Evolutionary conservation across 2,888 invertebrate species (phyloP).

Genomic region (Agrilus cyanescens): DNA sequence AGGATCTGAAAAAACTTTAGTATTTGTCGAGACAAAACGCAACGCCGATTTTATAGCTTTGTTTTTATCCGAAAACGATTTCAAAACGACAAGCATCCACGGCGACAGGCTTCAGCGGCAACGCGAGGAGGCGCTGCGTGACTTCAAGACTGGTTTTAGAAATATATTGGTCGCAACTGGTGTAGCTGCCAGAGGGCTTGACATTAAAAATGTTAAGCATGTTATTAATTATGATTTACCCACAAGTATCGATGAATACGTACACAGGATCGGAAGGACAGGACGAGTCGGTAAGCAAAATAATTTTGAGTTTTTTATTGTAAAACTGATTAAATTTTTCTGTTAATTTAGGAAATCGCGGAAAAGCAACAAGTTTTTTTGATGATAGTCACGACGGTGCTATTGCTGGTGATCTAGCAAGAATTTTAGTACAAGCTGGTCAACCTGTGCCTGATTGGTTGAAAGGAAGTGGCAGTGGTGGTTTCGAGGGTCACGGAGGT

Average conservation of each 20-base stretch:
- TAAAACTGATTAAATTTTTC: not conserved
- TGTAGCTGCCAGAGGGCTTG: conserved; percentile 86
- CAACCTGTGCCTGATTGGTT: conserved; percentile 75
- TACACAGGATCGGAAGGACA: conserved; percentile 90
- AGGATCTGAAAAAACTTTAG: conserved; percentile 45
- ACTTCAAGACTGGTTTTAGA: conserved; percentile 69
- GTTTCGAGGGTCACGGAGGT: conserved; percentile 36
- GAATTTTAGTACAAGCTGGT: conserved; percentile 64
- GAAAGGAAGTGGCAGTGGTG: conserved; percentile 36
- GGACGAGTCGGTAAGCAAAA: conserved; percentile 66
- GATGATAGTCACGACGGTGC: conserved; percentile 48
- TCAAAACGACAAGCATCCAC: conserved; percentile 61
- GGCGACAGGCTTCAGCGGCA: conserved; percentile 61
- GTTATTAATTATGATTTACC: conserved; percentile 92
- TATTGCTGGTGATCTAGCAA: conserved; percentile 53
- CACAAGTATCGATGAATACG: conserved; percentile 81
- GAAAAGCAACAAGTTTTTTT: conserved; percentile 78
- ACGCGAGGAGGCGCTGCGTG: conserved; percentile 59
- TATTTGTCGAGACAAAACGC: conserved; percentile 86
- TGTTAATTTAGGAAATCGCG: conserved; percentile 50
- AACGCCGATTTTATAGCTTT: conserved; percentile 85
- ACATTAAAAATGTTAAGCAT: conserved; percentile 76
- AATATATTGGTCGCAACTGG: conserved; percentile 87
- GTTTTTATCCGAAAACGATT: conserved; percentile 63
- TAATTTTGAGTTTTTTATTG: not conserved